Percentiles rank a stretch among this genome's conserved stretches.
phyloP scores from a whole-genome alignment of 1,140 invertebrate species.

The Palaemon carinicauda region DNA sequence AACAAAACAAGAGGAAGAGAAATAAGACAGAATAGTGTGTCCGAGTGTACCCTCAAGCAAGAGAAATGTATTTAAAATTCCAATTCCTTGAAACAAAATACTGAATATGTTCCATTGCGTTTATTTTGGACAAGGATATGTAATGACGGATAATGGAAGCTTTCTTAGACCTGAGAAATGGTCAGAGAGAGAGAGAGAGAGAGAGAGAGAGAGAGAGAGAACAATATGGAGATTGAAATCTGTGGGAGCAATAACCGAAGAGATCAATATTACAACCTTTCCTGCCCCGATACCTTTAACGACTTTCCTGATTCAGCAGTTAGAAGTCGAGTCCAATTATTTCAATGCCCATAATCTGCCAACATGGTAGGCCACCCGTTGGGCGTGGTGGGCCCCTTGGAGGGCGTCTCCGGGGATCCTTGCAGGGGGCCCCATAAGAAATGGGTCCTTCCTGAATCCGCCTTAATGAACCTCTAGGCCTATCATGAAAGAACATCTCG shows the following conservation, averaged over 20 bases:
- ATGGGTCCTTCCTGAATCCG: conserved; percentile 47
- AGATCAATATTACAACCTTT: conserved; percentile 19
- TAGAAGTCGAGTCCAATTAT: conserved; percentile 53
- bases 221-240: not conserved
- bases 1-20: no score
- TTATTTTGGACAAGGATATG: no score
- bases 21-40: no score
- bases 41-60: no score
- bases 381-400: conserved; percentile 34
- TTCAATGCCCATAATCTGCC: conserved; percentile 53
- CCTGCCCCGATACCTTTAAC: conserved; percentile 28
- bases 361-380: conserved; percentile 37
- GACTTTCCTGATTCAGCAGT: conserved; percentile 54
- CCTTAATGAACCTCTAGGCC: conserved; percentile 54
- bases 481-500: conserved; percentile 46
- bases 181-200: not conserved
- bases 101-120: no score
- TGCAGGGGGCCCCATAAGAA: conserved; percentile 43
- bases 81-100: no score
- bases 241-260: not conserved
- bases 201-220: not conserved
- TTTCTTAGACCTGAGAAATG: not conserved
- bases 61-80: no score
- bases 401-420: conserved; percentile 48
- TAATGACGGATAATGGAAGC: no score